Conservation (phyloP, 2,113 vertebrate species). For the Apistogramma diplotaenia region DNA sequence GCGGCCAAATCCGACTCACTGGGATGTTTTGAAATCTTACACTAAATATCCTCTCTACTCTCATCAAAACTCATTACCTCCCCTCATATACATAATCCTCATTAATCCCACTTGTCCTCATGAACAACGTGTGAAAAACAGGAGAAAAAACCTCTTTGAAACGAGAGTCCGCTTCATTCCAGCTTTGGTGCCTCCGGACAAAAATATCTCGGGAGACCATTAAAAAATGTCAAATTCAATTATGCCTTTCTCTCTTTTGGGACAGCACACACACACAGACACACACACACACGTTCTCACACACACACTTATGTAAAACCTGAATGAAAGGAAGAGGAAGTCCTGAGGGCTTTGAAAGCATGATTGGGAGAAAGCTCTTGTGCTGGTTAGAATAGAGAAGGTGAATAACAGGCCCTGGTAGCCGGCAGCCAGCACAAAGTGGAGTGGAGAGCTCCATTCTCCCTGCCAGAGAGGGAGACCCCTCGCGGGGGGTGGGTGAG, state of each 20-base stretch:
- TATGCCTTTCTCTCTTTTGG: slow-evolving; percentile 54
- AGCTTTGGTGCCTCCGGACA: slow-evolving; percentile 46
- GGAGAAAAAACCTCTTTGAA: slow-evolving; percentile 57
- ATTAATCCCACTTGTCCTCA: slow-evolving; percentile 63
- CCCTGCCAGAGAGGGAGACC: slow-evolving; percentile 56
- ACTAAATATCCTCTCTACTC: slow-evolving; percentile 69
- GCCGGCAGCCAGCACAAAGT: slow-evolving; percentile 70
- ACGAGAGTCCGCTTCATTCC: slow-evolving; percentile 47
- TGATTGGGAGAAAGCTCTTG: slow-evolving; percentile 74
- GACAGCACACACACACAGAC: slow-evolving; percentile 31
- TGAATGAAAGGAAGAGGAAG: slow-evolving; percentile 75
- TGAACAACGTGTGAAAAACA: slow-evolving; percentile 54
- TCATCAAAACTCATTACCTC: slow-evolving; percentile 69
- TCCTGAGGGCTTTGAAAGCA: slow-evolving; percentile 72
- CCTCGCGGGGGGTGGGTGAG: slow-evolving; percentile 52
- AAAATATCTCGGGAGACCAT: slow-evolving; percentile 68
- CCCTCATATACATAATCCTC: slow-evolving; percentile 67
- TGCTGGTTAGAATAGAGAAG: slow-evolving; percentile 69
- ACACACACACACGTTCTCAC: slow-evolving; percentile 1
- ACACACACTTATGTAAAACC: slow-evolving; percentile 54
- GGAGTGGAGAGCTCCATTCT: slow-evolving; percentile 74
- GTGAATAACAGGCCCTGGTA: slow-evolving; percentile 69
- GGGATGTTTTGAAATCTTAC: slow-evolving; percentile 64
- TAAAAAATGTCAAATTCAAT: slow-evolving; percentile 73
- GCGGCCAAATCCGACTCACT: slow-evolving; percentile 22